phyloP scores from a whole-genome alignment of 1,140 invertebrate species.

The Calephelis nemesis region DNA sequence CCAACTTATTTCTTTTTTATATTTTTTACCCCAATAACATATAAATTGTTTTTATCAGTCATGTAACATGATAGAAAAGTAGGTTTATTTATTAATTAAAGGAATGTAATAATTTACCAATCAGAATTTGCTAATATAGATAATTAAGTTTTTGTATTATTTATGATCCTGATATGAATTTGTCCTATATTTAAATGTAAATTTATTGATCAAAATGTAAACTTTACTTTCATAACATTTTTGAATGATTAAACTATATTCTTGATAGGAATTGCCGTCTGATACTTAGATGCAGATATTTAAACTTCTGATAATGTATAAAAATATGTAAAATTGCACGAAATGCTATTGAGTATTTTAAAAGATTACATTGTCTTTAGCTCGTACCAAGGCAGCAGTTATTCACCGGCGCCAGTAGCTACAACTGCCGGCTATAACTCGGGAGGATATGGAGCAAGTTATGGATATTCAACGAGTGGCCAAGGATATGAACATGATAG shows the following conservation, averaged over 20 bases:
- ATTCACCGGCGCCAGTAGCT: conserved; percentile 30
- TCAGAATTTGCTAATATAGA: too few relatives aligned
- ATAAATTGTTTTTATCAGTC: too few relatives aligned
- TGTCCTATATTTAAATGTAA: too few relatives aligned
- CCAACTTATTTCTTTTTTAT: too few relatives aligned
- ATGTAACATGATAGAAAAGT: too few relatives aligned
- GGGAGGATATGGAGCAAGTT: conserved; percentile 52
- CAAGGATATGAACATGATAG: conserved; percentile 65
- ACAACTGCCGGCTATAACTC: conserved; percentile 52
- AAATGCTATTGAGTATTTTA: not conserved
- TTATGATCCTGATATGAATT: too few relatives aligned
- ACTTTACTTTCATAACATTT: not conserved
- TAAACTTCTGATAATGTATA: not conserved
- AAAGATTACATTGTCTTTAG: not conserved
- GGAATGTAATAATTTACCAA: too few relatives aligned
- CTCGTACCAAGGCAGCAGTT: conserved; percentile 6
- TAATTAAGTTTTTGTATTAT: too few relatives aligned
- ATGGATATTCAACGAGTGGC: conserved; percentile 64
- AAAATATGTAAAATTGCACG: not conserved
- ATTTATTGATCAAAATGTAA: too few relatives aligned
- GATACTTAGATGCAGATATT: conserved; percentile 17
- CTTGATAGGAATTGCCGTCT: conserved; percentile 18
- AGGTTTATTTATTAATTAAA: too few relatives aligned
- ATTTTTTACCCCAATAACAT: too few relatives aligned
- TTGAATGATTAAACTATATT: conserved; percentile 9